A percentile compares a stretch with the other conserved stretches of the same genome.
Evolutionary conservation across 2,888 invertebrate genomes (phyloP).

Genomic region (Yponomeuta sedellus): DNA sequence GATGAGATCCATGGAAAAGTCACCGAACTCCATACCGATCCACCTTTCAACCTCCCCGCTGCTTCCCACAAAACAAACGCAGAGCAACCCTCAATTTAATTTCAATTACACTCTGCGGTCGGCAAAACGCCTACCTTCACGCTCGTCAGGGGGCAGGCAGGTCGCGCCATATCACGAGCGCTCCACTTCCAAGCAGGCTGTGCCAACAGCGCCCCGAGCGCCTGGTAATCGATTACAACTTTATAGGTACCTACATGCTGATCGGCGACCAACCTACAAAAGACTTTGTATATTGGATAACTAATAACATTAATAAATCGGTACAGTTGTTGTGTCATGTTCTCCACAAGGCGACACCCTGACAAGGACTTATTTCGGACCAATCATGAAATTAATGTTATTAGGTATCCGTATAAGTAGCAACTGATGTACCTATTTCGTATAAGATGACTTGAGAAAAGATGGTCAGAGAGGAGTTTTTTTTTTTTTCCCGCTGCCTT

Average conservation of each 20-base stretch:
- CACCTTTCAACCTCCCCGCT: background rate
- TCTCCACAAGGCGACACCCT: too few relatives aligned
- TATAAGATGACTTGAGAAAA: too few relatives aligned
- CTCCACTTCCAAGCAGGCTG: background rate
- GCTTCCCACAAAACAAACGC: background rate
- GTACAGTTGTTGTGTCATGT: too few relatives aligned
- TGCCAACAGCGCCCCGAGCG: background rate
- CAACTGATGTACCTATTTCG: too few relatives aligned
- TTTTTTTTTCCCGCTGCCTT: too few relatives aligned
- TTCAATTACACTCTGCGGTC: background rate
- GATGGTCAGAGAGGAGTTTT: too few relatives aligned
- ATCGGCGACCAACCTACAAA: too few relatives aligned
- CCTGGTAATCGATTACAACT: background rate
- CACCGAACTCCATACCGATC: background rate
- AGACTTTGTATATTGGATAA: too few relatives aligned
- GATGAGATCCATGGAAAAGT: background rate
- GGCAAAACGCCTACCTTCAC: background rate
- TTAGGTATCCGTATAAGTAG: too few relatives aligned
- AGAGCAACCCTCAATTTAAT: background rate
- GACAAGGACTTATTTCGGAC: too few relatives aligned
- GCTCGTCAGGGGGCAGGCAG: background rate
- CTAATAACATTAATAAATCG: too few relatives aligned
- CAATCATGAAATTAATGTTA: too few relatives aligned
- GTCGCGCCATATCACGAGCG: constrained; percentile 4
- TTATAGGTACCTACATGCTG: background rate